Evolutionary conservation across 2,113 vertebrate species (phyloP).

Genomic region (Gallinago media): DNA sequence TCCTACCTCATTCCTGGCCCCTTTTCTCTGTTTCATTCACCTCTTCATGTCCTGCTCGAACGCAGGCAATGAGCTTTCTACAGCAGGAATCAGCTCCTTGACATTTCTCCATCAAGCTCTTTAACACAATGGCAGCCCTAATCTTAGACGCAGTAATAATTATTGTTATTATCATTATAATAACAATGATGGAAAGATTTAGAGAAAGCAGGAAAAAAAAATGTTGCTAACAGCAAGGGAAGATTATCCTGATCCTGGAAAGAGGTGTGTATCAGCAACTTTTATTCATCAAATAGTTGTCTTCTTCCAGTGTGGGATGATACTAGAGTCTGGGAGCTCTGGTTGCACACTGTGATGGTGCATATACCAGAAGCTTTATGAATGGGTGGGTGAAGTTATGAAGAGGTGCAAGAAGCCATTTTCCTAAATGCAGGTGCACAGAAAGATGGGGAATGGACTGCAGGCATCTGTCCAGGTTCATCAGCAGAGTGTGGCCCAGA

Average conservation of each 20-base stretch:
- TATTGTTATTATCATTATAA: constrained; percentile 51
- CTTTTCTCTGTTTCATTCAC: background rate
- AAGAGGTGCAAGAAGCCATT: background rate
- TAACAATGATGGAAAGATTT: constrained; percentile 60
- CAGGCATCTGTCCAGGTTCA: background rate
- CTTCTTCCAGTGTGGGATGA: background rate
- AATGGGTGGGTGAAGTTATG: background rate
- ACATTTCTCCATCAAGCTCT: background rate
- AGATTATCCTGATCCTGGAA: constrained; percentile 59
- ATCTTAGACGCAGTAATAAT: constrained; percentile 37
- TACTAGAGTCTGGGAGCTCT: background rate
- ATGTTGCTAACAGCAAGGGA: constrained; percentile 36
- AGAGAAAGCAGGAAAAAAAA: background rate
- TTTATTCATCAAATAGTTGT: background rate
- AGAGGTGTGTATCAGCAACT: constrained; percentile 45
- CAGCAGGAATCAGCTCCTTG: background rate
- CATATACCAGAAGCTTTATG: background rate
- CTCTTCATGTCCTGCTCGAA: constrained; percentile 19
- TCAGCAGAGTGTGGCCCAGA: background rate
- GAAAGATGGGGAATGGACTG: background rate
- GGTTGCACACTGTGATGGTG: background rate
- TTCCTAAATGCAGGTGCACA: background rate
- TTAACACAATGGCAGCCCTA: constrained; percentile 21
- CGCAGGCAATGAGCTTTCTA: background rate
- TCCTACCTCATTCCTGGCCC: constrained; percentile 61